Percentiles rank a stretch among this genome's conserved stretches.
Evolutionary conservation across 2,888 invertebrate species (phyloP).

Genomic region (Epirrita christyi): DNA sequence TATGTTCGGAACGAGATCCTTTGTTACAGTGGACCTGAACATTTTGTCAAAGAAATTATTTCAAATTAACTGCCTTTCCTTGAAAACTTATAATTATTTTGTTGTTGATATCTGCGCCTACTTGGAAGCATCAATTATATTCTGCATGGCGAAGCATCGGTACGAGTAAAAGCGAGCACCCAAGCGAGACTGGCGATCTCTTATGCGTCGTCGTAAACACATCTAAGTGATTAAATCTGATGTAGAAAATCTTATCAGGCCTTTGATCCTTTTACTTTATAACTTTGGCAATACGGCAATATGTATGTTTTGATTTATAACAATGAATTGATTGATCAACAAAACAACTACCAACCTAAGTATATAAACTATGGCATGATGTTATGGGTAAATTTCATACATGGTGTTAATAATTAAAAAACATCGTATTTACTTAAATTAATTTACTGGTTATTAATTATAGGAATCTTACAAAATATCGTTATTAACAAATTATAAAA

Average conservation of each 20-base stretch:
- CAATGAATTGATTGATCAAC: too few species aligned
- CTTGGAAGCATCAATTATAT: conserved; percentile 45
- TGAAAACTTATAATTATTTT: too few species aligned
- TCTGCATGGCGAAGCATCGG: conserved; percentile 69
- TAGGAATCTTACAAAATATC: conserved; percentile 22
- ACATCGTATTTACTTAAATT: conserved; percentile 3
- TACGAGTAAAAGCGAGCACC: conserved; percentile 74
- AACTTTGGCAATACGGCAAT: too few species aligned
- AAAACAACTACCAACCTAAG: too few species aligned
- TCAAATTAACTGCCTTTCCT: too few species aligned
- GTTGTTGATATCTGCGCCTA: background rate
- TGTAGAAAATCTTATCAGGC: conserved; percentile 4
- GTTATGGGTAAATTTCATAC: too few species aligned
- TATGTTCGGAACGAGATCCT: too few species aligned
- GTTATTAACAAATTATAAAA: conserved; percentile 29
- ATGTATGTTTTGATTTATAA: too few species aligned
- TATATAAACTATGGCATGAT: too few species aligned
- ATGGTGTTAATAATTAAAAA: conserved; percentile 1
- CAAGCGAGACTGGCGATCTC: conserved; percentile 69
- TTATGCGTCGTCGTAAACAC: conserved; percentile 45
- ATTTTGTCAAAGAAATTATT: too few species aligned
- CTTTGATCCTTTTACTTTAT: background rate
- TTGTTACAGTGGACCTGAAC: too few species aligned
- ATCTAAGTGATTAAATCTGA: conserved; percentile 17
- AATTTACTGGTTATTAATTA: conserved; percentile 20